phyloP scores from a whole-genome alignment of 2,888 invertebrate genomes.

The Euproctis similis region DNA sequence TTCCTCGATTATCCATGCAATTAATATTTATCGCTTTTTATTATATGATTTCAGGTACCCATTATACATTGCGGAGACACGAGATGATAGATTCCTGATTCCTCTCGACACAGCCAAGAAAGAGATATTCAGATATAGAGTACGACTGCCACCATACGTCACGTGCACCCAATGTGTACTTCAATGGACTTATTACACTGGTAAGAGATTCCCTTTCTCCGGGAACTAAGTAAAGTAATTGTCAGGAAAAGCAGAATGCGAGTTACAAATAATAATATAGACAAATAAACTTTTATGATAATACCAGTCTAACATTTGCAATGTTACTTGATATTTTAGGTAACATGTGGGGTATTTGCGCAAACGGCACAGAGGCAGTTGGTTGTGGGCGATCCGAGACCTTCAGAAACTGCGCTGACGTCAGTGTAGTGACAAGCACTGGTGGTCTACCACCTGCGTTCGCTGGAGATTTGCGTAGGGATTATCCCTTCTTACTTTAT shows the following conservation, averaged over 20 bases:
- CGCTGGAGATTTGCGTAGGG: conserved; percentile 71
- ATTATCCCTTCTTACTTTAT: conserved; percentile 85
- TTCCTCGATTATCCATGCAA: too few species aligned
- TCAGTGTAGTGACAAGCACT: conserved; percentile 86
- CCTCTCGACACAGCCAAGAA: conserved; percentile 83
- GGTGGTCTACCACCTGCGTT: conserved; percentile 84
- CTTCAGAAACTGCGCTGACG: conserved; percentile 93
- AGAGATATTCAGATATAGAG: conserved; percentile 79
- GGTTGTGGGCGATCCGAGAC: conserved; percentile 95
- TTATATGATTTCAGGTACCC: conserved; percentile 75
- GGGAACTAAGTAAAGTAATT: too few species aligned
- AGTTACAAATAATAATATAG: too few species aligned
- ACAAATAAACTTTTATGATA: too few species aligned
- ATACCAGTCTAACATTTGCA: too few species aligned
- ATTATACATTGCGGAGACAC: conserved; percentile 82
- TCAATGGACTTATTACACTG: conserved; percentile 95
- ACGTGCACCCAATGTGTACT: conserved; percentile 92
- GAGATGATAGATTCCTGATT: conserved; percentile 82
- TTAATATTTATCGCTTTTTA: too few species aligned
- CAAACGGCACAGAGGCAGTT: conserved; percentile 89
- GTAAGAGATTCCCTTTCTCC: too few species aligned
- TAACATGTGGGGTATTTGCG: conserved; percentile 93
- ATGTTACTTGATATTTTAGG: conserved; percentile 66
- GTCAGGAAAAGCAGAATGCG: too few species aligned
- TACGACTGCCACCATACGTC: conserved; percentile 86